phyloP scores from a whole-genome alignment of 2,113 vertebrate species.

The Siniperca knerii region DNA sequence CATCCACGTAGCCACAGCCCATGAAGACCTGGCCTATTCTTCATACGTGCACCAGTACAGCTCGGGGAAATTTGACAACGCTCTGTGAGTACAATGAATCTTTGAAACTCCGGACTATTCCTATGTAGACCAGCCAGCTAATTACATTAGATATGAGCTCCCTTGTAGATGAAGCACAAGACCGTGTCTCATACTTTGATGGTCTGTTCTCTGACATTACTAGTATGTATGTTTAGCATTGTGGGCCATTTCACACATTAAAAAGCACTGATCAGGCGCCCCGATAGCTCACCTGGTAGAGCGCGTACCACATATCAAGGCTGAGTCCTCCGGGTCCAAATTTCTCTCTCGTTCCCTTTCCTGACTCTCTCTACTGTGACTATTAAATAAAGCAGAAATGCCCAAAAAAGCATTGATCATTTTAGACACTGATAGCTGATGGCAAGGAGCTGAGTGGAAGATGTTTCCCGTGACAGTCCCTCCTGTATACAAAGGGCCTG shows the following conservation, averaged over 20 bases:
- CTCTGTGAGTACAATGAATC: constrained; percentile 90
- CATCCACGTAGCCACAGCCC: constrained; percentile 97
- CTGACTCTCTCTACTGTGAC: too few relatives aligned
- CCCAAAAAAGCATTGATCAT: not conserved
- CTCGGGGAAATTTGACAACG: constrained; percentile 98
- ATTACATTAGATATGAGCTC: constrained; percentile 19
- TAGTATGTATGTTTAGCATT: not conserved
- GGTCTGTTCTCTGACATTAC: not conserved
- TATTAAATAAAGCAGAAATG: too few relatives aligned
- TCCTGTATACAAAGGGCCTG: not conserved
- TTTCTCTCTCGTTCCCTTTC: too few relatives aligned
- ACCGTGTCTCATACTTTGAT: constrained; percentile 13
- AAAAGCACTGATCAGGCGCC: too few relatives aligned
- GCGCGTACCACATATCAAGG: too few relatives aligned
- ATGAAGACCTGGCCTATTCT: constrained; percentile 98
- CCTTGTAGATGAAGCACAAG: constrained; percentile 20
- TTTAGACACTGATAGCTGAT: not conserved
- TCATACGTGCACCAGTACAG: constrained; percentile 99
- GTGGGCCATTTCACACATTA: not conserved
- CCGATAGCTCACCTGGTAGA: too few relatives aligned
- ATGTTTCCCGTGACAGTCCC: not conserved
- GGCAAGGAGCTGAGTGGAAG: not conserved
- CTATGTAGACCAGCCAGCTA: not conserved
- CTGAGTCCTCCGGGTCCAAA: too few relatives aligned
- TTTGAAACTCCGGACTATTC: not conserved